These are phyloP conservation scores for Magallana nippona DNA, from an alignment of 2,888 invertebrate species.

Conservation along the genomic window DNA sequence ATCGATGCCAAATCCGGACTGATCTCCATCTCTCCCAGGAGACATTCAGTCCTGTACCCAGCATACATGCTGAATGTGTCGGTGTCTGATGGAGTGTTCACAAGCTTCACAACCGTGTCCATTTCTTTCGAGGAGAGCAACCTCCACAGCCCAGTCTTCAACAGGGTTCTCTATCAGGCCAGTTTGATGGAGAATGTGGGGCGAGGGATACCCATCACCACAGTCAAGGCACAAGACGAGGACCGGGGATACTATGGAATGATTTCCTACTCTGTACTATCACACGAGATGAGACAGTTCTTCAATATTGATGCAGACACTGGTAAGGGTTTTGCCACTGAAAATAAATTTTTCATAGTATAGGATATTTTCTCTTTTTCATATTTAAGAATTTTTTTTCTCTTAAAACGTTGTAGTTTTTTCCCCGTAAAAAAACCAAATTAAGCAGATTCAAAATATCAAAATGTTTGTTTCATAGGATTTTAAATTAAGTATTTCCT, in stretches of 20 bases:
- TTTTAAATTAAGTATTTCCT: neutral
- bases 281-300: conserved; percentile 76
- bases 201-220: conserved; percentile 88
- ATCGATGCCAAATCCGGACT: conserved; percentile 81
- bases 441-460: too few species aligned
- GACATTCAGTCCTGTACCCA: conserved; percentile 86
- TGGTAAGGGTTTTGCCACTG: conserved; percentile 76
- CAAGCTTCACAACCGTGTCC: conserved; percentile 86
- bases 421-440: too few species aligned
- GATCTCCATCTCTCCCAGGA: conserved; percentile 87
- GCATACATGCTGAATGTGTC: conserved; percentile 91
- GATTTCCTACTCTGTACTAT: conserved; percentile 83
- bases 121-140: conserved; percentile 82
- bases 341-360: neutral
- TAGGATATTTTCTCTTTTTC: too few species aligned
- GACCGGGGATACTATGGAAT: conserved; percentile 86
- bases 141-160: conserved; percentile 89
- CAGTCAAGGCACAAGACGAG: conserved; percentile 88
- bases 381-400: too few species aligned
- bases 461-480: neutral
- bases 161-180: conserved; percentile 88
- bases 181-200: conserved; percentile 89
- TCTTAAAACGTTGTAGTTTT: too few species aligned
- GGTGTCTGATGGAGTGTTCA: conserved; percentile 96
- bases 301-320: conserved; percentile 80